Evolutionary conservation across 2,888 invertebrate species (phyloP).

Genomic region (Pollenia amentaria): DNA sequence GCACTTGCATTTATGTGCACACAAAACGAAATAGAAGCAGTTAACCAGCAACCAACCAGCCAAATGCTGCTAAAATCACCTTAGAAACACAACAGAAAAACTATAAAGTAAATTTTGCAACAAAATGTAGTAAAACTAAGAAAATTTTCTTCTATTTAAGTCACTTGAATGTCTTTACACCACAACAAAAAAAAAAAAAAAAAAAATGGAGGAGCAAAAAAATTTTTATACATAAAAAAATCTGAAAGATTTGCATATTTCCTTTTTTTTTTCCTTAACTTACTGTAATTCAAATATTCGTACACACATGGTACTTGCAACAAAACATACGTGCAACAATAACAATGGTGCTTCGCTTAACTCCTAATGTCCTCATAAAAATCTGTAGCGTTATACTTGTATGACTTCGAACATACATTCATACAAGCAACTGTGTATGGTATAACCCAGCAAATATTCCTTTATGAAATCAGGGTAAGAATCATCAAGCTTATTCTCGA

Average conservation of each 20-base stretch:
- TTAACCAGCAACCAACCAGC: constrained; percentile 2
- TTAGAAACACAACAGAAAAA: constrained; percentile 20
- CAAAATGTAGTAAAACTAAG: constrained; percentile 57
- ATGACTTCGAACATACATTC: not conserved
- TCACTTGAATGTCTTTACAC: constrained; percentile 56
- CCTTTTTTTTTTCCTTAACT: constrained; percentile 45
- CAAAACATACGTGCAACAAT: constrained; percentile 57
- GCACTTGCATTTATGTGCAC: constrained; percentile 78
- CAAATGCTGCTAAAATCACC: constrained; percentile 50
- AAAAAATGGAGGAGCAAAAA: constrained; percentile 7
- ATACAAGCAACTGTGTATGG: too few relatives aligned
- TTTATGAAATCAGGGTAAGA: too few relatives aligned
- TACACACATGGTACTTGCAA: constrained; percentile 36
- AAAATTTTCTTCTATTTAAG: constrained; percentile 62
- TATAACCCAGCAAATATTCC: too few relatives aligned
- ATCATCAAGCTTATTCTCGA: too few relatives aligned
- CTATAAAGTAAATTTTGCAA: constrained; percentile 40
- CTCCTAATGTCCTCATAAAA: constrained; percentile 74
- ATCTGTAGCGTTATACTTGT: constrained; percentile 61
- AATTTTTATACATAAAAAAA: constrained; percentile 28
- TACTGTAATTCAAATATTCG: constrained; percentile 34
- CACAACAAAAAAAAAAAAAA: constrained; percentile 1
- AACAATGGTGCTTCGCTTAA: constrained; percentile 67
- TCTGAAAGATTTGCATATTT: constrained; percentile 69
- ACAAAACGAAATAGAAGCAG: constrained; percentile 51